Evolutionary conservation across 2,888 invertebrate genomes (phyloP).

Genomic region (Philhelius pedissequus): DNA sequence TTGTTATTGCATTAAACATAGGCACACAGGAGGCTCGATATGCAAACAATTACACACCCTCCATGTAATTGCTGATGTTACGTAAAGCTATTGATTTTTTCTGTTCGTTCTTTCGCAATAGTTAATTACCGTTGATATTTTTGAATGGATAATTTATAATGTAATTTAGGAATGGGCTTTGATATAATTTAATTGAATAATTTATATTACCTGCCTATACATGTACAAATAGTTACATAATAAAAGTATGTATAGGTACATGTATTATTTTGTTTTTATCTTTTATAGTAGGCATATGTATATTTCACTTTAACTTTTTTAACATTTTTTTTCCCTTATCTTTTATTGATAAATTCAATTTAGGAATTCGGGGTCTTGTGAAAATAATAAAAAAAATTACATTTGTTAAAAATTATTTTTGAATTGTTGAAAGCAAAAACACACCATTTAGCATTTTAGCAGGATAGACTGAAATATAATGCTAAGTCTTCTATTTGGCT

Average conservation of each 20-base stretch:
- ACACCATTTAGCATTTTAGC: too few species aligned
- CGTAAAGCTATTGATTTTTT: conserved; percentile 51
- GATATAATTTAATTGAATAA: not conserved
- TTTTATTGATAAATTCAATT: not conserved
- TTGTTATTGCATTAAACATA: not conserved
- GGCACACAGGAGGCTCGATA: conserved; percentile 36
- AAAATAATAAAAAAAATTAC: too few species aligned
- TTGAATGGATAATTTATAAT: not conserved
- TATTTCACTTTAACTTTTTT: too few species aligned
- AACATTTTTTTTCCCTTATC: not conserved
- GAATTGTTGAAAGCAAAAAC: too few species aligned
- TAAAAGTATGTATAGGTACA: too few species aligned
- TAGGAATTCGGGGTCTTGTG: not conserved
- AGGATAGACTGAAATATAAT: too few species aligned
- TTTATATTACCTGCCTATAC: too few species aligned
- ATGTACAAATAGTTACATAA: too few species aligned
- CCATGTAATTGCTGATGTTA: conserved; percentile 31
- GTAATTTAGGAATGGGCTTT: not conserved
- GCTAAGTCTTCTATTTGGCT: too few species aligned
- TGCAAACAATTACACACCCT: conserved; percentile 47
- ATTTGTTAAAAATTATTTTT: too few species aligned
- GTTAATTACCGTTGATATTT: not conserved
- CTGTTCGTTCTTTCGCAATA: not conserved
- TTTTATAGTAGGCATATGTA: too few species aligned
- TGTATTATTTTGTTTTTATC: too few species aligned